A percentile compares a stretch with the other conserved stretches of the same genome.
Conservation (phyloP, 2,113 vertebrate genomes). For the Nibea albiflora region DNA sequence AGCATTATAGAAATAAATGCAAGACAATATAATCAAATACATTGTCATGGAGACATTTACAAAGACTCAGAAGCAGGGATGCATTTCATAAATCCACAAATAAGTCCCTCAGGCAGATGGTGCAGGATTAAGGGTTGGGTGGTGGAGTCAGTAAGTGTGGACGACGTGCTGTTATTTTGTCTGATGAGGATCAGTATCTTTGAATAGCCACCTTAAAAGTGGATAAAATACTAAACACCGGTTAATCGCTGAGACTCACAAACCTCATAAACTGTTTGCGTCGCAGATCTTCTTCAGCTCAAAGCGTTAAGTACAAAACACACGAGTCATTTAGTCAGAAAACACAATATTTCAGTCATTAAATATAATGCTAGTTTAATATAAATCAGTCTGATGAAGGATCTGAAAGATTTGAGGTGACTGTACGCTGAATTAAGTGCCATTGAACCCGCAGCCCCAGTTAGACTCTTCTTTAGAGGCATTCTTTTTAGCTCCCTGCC, state of each 20-base stretch:
- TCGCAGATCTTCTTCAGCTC: neutral
- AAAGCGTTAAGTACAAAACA: neutral
- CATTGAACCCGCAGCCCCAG: neutral
- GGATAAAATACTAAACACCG: neutral
- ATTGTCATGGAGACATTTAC: no score
- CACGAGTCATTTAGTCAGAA: neutral
- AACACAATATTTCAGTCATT: neutral
- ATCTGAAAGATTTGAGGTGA: no score
- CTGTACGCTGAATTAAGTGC: neutral
- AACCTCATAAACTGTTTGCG: neutral
- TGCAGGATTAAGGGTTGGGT: neutral
- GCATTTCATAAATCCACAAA: no score
- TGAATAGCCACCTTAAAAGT: neutral
- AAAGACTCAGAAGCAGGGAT: no score
- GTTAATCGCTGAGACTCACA: neutral
- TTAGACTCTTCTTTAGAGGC: neutral
- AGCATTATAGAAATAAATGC: no score
- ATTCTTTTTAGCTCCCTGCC: neutral
- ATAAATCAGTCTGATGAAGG: no score
- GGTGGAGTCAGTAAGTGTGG: neutral
- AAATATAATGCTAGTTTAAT: neutral
- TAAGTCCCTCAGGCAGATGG: neutral
- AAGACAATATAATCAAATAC: no score
- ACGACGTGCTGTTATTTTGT: neutral
- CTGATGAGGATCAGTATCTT: neutral